Evolutionary conservation across 2,113 vertebrate species (phyloP).

Genomic region (Sander vitreus): DNA sequence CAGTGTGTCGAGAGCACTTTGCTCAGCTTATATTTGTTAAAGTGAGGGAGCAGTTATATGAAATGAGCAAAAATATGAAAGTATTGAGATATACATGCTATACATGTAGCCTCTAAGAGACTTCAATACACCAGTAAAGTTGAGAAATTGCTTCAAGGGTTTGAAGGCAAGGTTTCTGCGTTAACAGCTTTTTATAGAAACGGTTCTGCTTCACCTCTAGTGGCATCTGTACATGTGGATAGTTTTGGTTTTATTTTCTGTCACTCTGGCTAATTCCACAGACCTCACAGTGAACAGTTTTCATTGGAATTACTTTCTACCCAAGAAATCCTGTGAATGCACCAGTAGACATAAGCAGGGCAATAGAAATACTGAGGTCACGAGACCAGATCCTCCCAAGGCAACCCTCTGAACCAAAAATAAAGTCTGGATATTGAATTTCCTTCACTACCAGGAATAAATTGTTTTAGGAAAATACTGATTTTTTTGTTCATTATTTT

Average conservation of each 20-base stretch:
- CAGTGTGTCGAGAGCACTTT: constrained; percentile 33
- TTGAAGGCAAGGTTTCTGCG: background rate
- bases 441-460: background rate
- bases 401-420: background rate
- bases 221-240: background rate
- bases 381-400: background rate
- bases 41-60: constrained; percentile 8
- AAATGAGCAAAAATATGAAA: constrained; percentile 2
- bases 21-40: constrained; percentile 24
- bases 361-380: background rate
- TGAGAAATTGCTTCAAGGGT: background rate
- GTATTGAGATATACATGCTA: background rate
- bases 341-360: background rate
- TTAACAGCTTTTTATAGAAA: constrained; percentile 3
- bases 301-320: background rate
- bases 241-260: background rate
- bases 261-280: background rate
- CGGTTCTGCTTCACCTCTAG: background rate
- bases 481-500: background rate
- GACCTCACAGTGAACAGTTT: background rate
- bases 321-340: background rate
- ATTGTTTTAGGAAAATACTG: background rate
- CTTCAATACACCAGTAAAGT: background rate
- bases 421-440: background rate
- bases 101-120: constrained; percentile 7